Percentiles rank a stretch among this genome's conserved stretches.
phyloP scores from a whole-genome alignment of 2,888 invertebrate species.

The Ectemnius continuus region DNA sequence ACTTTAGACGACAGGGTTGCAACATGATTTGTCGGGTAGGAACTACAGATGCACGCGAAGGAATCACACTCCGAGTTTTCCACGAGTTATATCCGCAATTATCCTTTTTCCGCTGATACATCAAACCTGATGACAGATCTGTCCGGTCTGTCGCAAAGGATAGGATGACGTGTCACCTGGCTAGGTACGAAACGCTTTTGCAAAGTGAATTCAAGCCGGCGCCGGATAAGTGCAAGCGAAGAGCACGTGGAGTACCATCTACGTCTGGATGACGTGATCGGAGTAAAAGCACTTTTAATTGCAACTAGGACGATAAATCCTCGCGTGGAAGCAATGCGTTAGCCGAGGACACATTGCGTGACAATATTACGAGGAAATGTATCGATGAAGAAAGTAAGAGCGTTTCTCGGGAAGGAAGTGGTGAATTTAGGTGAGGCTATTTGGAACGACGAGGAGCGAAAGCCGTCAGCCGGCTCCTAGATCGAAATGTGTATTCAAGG shows the following conservation, averaged over 20 bases:
- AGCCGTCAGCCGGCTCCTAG: slow-evolving; percentile 44
- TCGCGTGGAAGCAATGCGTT: neutral
- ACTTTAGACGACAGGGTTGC: too few relatives aligned
- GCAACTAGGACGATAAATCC: neutral
- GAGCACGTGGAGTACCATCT: neutral
- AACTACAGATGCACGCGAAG: neutral
- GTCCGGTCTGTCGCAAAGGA: too few relatives aligned
- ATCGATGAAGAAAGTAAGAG: slow-evolving; percentile 65
- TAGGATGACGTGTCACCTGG: too few relatives aligned
- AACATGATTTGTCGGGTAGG: too few relatives aligned
- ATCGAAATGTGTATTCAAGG: slow-evolving; percentile 30
- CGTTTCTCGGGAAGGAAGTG: slow-evolving; percentile 55
- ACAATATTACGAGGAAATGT: slow-evolving; percentile 30
- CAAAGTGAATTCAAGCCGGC: neutral
- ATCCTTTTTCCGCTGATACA: neutral
- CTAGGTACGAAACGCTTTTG: too few relatives aligned
- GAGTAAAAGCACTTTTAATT: slow-evolving; percentile 1
- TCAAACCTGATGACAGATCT: too few relatives aligned
- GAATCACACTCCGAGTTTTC: neutral
- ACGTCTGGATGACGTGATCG: neutral
- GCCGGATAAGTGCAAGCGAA: neutral
- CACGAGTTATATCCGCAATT: neutral
- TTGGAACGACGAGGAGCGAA: slow-evolving; percentile 50
- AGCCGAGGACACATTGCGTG: slow-evolving; percentile 33
- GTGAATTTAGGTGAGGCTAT: slow-evolving; percentile 53